phyloP scores from a whole-genome alignment of 2,113 vertebrate genomes.

The Corvus hawaiiensis region DNA sequence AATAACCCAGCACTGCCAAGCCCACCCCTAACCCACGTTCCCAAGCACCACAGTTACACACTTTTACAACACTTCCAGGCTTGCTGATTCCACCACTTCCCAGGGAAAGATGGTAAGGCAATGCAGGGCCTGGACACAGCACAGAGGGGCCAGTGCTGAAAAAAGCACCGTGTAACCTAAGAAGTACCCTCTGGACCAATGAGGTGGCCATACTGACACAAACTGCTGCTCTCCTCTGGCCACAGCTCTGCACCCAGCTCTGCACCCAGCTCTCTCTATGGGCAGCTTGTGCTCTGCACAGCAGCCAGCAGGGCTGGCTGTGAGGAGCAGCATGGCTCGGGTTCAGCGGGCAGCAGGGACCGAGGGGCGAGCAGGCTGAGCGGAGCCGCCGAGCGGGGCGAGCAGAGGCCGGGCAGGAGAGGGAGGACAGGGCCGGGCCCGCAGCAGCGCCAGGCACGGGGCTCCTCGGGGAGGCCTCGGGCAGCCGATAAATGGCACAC shows the following conservation, averaged over 20 bases:
- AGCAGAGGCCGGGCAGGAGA: no score
- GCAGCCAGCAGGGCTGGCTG: background rate
- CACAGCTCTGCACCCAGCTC: background rate
- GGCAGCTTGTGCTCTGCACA: background rate
- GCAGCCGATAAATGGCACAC: rapidly evolving
- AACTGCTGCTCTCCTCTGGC: rapidly evolving
- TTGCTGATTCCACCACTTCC: background rate
- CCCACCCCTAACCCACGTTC: background rate
- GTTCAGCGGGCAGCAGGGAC: background rate
- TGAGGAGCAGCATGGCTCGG: background rate
- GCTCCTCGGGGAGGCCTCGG: rapidly evolving
- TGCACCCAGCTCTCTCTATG: background rate
- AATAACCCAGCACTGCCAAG: background rate
- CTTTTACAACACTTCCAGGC: background rate
- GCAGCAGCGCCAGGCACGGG: rapidly evolving
- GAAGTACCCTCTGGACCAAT: rapidly evolving
- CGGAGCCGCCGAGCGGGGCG: rapidly evolving
- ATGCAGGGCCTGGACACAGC: background rate
- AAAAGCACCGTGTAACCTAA: background rate
- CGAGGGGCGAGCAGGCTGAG: background rate
- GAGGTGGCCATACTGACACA: background rate
- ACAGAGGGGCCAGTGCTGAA: background rate
- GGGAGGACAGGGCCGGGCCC: background rate
- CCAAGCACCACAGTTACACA: background rate
- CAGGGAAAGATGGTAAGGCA: background rate